A percentile compares a stretch with the other conserved stretches of the same genome.
Conservation (phyloP, 1,140 invertebrate species). For the Asobara japonica region DNA sequence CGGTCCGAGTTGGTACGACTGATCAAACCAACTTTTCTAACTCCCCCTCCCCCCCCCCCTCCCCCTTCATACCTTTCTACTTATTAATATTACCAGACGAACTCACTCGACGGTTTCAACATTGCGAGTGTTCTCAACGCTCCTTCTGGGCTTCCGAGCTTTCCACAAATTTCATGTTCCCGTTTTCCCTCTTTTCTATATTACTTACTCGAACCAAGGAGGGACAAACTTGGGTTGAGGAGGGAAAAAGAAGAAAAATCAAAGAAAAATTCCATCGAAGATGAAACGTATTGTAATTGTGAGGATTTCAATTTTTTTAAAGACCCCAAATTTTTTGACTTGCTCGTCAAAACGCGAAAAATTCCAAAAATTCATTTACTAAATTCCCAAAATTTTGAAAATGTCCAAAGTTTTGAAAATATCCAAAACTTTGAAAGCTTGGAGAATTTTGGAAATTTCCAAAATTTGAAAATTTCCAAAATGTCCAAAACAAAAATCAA, state of each 20-base stretch:
- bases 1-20: constrained; percentile 44
- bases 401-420: too few relatives aligned
- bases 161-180: neutral
- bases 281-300: too few relatives aligned
- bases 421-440: too few relatives aligned
- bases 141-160: neutral
- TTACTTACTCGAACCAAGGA: constrained; percentile 10
- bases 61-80: constrained; percentile 40
- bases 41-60: neutral
- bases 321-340: too few relatives aligned
- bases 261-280: neutral
- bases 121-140: constrained; percentile 10
- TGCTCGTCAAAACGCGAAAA: too few relatives aligned
- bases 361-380: too few relatives aligned
- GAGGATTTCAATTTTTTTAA: too few relatives aligned
- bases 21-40: constrained; percentile 64
- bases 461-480: too few relatives aligned
- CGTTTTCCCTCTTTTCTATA: neutral
- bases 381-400: too few relatives aligned
- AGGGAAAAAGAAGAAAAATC: neutral
- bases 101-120: constrained; percentile 14
- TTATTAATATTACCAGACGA: constrained; percentile 54
- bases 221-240: neutral
- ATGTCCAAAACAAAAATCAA: too few relatives aligned
- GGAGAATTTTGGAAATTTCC: too few relatives aligned